These are phyloP conservation scores for Fulmarus glacialis DNA, from an alignment of 2,113 vertebrate genomes.

Conservation along the genomic window DNA sequence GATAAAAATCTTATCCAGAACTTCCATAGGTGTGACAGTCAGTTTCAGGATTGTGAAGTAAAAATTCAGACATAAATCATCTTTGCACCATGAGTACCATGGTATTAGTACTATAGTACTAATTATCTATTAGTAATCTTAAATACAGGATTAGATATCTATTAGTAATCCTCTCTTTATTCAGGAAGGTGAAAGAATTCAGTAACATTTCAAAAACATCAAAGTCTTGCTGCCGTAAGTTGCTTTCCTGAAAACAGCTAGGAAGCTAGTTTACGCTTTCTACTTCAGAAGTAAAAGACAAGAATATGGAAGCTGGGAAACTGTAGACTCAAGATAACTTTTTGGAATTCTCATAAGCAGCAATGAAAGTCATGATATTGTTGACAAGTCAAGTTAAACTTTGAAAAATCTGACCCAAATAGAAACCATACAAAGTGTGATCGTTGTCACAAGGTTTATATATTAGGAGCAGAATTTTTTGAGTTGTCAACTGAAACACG, in stretches of 20 bases:
- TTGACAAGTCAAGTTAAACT: not conserved
- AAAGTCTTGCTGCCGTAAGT: not conserved
- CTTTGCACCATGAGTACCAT: not conserved
- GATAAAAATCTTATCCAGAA: not conserved
- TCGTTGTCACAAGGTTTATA: not conserved
- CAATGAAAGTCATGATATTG: not conserved
- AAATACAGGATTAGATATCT: too few species aligned
- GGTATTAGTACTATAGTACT: too few species aligned
- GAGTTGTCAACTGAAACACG: not conserved
- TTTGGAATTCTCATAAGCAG: not conserved
- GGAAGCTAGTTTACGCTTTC: not conserved
- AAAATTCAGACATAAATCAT: not conserved
- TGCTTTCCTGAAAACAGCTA: not conserved
- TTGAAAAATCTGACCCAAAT: not conserved
- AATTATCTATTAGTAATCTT: too few species aligned
- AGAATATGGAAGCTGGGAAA: not conserved
- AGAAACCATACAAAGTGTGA: not conserved
- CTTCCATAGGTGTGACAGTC: not conserved
- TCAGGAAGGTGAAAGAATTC: not conserved
- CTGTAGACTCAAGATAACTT: not conserved
- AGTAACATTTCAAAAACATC: not conserved
- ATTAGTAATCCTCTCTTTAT: not conserved
- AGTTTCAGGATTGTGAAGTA: not conserved
- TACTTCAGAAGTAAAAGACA: not conserved
- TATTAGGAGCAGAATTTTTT: not conserved